Conservation (phyloP, 2,888 invertebrate genomes). For the Drosophila anceps region DNA sequence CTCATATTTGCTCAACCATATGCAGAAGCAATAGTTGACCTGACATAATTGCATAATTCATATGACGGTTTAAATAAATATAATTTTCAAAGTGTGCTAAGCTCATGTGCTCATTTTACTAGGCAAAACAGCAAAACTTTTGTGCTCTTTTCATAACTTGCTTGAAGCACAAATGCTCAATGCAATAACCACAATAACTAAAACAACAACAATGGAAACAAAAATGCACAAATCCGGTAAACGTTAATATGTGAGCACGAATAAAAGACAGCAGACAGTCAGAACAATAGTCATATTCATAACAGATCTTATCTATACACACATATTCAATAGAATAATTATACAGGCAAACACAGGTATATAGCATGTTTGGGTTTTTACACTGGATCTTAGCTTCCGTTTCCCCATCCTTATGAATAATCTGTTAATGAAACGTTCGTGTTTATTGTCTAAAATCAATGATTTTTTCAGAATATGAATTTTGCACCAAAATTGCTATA, state of each 20-base stretch:
- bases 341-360: too few species aligned
- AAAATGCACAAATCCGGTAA: slow-evolving; percentile 53
- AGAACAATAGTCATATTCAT: too few species aligned
- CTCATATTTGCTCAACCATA: slow-evolving; percentile 19
- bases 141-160: slow-evolving; percentile 74
- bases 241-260: slow-evolving; percentile 52
- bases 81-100: slow-evolving; percentile 7
- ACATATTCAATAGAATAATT: too few species aligned
- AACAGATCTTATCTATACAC: too few species aligned
- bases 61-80: slow-evolving; percentile 13
- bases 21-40: slow-evolving; percentile 57
- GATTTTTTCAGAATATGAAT: too few species aligned
- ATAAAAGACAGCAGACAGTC: slow-evolving; percentile 50
- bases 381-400: too few species aligned
- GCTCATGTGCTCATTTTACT: slow-evolving; percentile 54
- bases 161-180: slow-evolving; percentile 78
- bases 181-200: slow-evolving; percentile 45
- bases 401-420: too few species aligned
- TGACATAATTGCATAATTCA: slow-evolving; percentile 50
- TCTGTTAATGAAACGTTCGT: too few species aligned
- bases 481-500: too few species aligned
- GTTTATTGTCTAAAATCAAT: too few species aligned
- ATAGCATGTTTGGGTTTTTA: too few species aligned
- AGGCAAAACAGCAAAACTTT: slow-evolving; percentile 62
- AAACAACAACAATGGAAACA: slow-evolving; percentile 42